Percentiles rank a stretch among this genome's conserved stretches.
Conservation (phyloP, 2,113 vertebrate genomes). For the Crotalus helleri region DNA sequence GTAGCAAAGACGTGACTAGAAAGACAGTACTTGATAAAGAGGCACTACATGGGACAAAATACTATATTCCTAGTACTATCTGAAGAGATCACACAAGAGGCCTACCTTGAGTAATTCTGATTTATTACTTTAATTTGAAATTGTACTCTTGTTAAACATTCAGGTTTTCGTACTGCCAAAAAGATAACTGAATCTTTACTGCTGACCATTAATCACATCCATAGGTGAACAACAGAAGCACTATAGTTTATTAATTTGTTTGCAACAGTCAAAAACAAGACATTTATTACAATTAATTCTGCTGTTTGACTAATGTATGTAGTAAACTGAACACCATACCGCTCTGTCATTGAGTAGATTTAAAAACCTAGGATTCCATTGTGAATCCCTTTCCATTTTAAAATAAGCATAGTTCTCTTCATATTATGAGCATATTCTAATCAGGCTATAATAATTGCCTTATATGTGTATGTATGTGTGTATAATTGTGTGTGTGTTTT, state of each 20-base stretch:
- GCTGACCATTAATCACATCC: conserved; percentile 67
- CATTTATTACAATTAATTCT: conserved; percentile 64
- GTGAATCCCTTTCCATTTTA: conserved; percentile 18
- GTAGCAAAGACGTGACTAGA: conserved; percentile 76
- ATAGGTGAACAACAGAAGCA: conserved; percentile 47
- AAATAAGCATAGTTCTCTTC: conserved; percentile 18
- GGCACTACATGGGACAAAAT: conserved; percentile 52
- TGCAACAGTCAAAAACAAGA: conserved; percentile 38
- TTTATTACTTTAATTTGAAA: conserved; percentile 64
- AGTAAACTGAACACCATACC: conserved; percentile 53
- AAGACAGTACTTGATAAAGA: conserved; percentile 67
- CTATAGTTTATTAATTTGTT: conserved; percentile 59
- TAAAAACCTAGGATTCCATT: conserved; percentile 37
- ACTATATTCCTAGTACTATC: conserved; percentile 17
- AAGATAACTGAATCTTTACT: conserved; percentile 55
- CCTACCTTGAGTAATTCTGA: conserved; percentile 62
- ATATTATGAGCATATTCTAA: background rate
- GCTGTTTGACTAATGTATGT: conserved; percentile 36
- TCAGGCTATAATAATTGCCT: background rate
- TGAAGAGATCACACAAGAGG: conserved; percentile 45
- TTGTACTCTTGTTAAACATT: conserved; percentile 49
- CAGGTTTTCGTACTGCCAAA: conserved; percentile 56
- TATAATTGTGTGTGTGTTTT: background rate
- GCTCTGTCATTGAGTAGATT: conserved; percentile 42
- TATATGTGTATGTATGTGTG: background rate